Evolutionary conservation across 2,113 vertebrate species (phyloP).

Genomic region (Salminus brasiliensis): DNA sequence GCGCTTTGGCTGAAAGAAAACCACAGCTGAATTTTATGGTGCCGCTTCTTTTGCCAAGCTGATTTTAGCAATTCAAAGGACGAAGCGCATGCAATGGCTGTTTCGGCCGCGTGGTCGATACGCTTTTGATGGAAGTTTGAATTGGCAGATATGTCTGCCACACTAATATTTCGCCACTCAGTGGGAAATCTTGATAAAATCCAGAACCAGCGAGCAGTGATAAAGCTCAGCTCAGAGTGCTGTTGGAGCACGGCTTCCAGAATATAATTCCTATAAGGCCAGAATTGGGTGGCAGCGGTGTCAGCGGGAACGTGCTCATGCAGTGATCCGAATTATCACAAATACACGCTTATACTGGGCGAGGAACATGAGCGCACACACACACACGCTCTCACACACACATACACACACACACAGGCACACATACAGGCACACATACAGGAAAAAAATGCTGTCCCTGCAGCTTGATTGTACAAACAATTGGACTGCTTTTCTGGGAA

Average conservation of each 20-base stretch:
- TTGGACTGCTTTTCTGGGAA: conserved; percentile 53
- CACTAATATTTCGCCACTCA: conserved; percentile 78
- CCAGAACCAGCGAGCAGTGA: conserved; percentile 63
- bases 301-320: conserved; percentile 62
- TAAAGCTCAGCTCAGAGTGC: conserved; percentile 61
- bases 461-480: conserved; percentile 51
- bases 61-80: conserved; percentile 83
- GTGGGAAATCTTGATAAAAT: conserved; percentile 78
- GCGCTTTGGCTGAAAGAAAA: conserved; percentile 83
- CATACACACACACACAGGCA: conserved; percentile 46
- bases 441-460: conserved; percentile 22
- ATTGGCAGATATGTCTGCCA: conserved; percentile 75
- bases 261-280: conserved; percentile 70
- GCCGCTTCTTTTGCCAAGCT: conserved; percentile 82
- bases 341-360: conserved; percentile 44
- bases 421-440: conserved; percentile 1
- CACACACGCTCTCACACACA: conserved; percentile 43
- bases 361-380: conserved; percentile 26
- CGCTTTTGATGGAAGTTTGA: conserved; percentile 77
- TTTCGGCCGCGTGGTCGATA: conserved; percentile 68
- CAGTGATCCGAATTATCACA: conserved; percentile 58
- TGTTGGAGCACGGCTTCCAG: conserved; percentile 65
- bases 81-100: conserved; percentile 75
- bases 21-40: conserved; percentile 84
- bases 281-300: conserved; percentile 68